Evolutionary conservation across 37 sponge, comb jelly and placozoan genomes (phyloP), one percentile per base, ranked within the genome.

Genomic region (Beroe ovata): DNA sequence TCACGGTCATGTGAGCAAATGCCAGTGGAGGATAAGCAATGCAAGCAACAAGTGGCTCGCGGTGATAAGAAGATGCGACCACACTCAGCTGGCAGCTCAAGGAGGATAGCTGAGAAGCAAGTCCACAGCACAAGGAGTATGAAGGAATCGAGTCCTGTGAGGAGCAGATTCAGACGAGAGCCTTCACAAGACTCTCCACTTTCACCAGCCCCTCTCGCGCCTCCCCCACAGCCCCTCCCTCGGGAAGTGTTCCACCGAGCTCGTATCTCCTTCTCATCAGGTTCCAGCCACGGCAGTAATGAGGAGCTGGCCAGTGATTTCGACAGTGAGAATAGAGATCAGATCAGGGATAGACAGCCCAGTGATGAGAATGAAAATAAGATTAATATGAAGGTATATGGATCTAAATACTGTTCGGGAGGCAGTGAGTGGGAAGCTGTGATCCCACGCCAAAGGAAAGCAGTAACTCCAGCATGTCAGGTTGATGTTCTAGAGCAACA

Each of bases 1-100:
- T 39, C 84, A 2, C 26, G 38, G 38, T 77, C 84, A 42, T 77
- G 47, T 40, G 84, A 77, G 41, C 39, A 23, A 25, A 77, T 39
- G 54, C 54, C 54, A 47, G 54, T 11, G 11, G 54, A 11, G 11
- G 54, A 11, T 6, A 11, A 11, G 11, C 6, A 11, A 47, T 47
- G 54, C 11, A 47, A 47, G 54, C 11, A 47, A 11, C 28, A 25
- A n/a, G 14, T 33, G 18, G 41, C 1, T 8, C 4, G 84, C 41
- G 35, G 8, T 1, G 26, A 41, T n/a, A 41, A 8, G 25, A 77
- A 77, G 25, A 77, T 29, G 30, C 32, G 84, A 36, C 84, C 84
- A 20, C 16, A 21, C 26, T 77, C 84, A 40, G 84, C 84, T 1
- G 84, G 22, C 3, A 77, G 11, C 23, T 18, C 54, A 8, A 33